These are phyloP conservation scores for Podiceps cristatus DNA, from an alignment of 2,113 vertebrate genomes.

Conservation along the genomic window DNA sequence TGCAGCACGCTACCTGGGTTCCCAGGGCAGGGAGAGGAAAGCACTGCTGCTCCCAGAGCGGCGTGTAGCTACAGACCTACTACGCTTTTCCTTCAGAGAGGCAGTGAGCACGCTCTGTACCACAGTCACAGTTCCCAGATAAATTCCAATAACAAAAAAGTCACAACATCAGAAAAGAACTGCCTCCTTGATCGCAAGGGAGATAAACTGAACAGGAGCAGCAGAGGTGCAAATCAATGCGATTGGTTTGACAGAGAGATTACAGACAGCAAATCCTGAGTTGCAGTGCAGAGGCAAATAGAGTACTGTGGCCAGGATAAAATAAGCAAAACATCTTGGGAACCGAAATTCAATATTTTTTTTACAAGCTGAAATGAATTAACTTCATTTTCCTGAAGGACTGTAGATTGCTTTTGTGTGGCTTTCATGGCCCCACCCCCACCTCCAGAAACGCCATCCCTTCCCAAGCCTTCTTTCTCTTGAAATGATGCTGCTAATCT, in stretches of 20 bases:
- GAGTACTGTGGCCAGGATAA: neutral
- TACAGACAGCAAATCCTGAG: neutral
- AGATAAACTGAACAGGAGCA: neutral
- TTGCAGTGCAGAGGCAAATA: neutral
- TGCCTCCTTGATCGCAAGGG: neutral
- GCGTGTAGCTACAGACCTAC: neutral
- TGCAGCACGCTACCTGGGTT: fast-evolving
- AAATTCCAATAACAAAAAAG: neutral
- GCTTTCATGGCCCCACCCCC: neutral
- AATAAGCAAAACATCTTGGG: neutral
- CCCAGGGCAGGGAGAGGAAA: neutral
- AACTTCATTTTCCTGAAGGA: slow-evolving; percentile 12
- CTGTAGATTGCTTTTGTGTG: neutral
- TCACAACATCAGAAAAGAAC: neutral
- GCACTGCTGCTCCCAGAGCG: neutral
- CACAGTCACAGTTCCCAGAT: neutral
- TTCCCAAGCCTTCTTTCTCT: slow-evolving; percentile 6
- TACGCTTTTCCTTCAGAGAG: neutral
- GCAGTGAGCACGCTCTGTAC: fast-evolving
- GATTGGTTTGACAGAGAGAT: neutral
- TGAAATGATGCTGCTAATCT: neutral
- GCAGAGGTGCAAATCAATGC: neutral
- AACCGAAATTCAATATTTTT: neutral
- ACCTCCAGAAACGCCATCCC: neutral
- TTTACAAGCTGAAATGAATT: neutral